Conservation (phyloP, 2,797 vertebrate genomes). For the Tadarida brasiliensis region DNA sequence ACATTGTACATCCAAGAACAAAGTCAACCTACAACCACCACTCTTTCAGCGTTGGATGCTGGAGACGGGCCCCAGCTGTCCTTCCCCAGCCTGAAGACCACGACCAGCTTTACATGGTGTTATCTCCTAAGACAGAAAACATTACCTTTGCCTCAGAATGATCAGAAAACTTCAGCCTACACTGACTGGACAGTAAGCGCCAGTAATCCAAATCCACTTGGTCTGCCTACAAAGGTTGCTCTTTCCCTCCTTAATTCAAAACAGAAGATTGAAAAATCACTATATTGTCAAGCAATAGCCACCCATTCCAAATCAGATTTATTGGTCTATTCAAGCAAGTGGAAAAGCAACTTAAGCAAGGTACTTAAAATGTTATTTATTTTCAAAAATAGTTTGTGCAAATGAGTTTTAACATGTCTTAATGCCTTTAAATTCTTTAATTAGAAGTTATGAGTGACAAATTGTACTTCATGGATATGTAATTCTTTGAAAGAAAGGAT, state of each 20-base stretch:
- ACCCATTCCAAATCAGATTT: slow-evolving; percentile 93
- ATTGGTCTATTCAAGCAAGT: slow-evolving; percentile 96
- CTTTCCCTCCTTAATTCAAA: slow-evolving; percentile 98
- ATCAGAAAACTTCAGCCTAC: slow-evolving; percentile 96
- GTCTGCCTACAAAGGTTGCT: slow-evolving; percentile 96
- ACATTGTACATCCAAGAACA: slow-evolving; percentile 89
- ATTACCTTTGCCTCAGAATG: slow-evolving; percentile 93
- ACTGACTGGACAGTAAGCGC: slow-evolving; percentile 93
- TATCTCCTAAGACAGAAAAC: slow-evolving; percentile 95
- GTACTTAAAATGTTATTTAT: slow-evolving; percentile 86
- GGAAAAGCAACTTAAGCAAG: slow-evolving; percentile 94
- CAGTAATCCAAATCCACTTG: slow-evolving; percentile 95
- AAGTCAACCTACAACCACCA: slow-evolving; percentile 83
- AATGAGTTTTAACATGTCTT: slow-evolving; percentile 53
- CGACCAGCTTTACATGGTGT: slow-evolving; percentile 98
- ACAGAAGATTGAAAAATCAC: slow-evolving; percentile 94
- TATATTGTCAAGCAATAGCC: slow-evolving; percentile 95
- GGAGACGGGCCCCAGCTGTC: slow-evolving; percentile 92
- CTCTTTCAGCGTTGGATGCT: slow-evolving; percentile 88
- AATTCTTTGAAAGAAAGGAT: slow-evolving; percentile 8
- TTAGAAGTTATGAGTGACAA: slow-evolving; percentile 61
- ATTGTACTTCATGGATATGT: background rate
- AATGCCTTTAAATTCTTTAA: slow-evolving; percentile 55
- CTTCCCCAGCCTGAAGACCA: slow-evolving; percentile 97
- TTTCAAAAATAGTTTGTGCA: background rate